A percentile compares a stretch with the other conserved stretches of the same genome.
Evolutionary conservation across 2,113 vertebrate genomes (phyloP).

Genomic region (Candoia aspera): DNA sequence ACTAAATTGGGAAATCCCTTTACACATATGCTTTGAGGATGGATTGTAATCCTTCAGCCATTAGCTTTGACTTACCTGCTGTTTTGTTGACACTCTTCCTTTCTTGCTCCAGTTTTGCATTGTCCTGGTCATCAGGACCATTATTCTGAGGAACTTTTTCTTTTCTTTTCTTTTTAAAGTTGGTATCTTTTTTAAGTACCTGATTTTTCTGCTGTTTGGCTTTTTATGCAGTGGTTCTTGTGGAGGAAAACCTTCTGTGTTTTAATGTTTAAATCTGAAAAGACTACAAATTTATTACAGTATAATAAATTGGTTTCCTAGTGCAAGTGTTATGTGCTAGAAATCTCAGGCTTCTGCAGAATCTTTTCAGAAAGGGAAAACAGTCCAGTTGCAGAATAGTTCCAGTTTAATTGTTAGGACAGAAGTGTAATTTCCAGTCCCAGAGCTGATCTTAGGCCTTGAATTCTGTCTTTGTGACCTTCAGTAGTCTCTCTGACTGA

Average conservation of each 20-base stretch:
- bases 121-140: too few relatives aligned
- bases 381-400: not conserved
- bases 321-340: not conserved
- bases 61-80: not conserved
- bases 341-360: not conserved
- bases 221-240: not conserved
- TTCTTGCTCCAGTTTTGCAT: not conserved
- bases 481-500: not conserved
- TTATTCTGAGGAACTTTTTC: not conserved
- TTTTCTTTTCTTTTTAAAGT: not conserved
- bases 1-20: not conserved
- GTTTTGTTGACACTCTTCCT: not conserved
- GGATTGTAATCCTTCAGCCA: not conserved
- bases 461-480: not conserved
- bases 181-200: not conserved
- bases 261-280: not conserved
- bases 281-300: too few relatives aligned
- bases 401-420: not conserved
- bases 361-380: not conserved
- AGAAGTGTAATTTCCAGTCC: not conserved
- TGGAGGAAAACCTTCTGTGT: not conserved
- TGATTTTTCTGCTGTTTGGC: not conserved
- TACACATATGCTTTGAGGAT: not conserved
- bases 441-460: not conserved
- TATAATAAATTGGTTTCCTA: not conserved